Evolutionary conservation across 2,113 vertebrate genomes (phyloP).

Genomic region (Oreochromis tanganicae): DNA sequence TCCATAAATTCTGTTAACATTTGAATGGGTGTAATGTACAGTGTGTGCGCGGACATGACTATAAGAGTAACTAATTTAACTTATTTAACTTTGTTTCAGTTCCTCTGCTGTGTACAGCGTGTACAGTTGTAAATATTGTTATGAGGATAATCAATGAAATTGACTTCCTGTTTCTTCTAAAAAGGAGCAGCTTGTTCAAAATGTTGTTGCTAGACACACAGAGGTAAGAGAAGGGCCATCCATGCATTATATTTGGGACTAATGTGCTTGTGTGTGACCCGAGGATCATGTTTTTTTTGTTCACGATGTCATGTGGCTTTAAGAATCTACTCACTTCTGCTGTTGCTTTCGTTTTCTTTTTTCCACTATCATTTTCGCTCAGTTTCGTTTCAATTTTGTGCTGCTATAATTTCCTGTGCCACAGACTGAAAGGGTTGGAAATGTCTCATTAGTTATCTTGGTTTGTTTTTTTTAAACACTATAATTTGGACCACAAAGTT

Average conservation of each 20-base stretch:
- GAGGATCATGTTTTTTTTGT: background rate
- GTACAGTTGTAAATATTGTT: constrained; percentile 46
- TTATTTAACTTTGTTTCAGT: background rate
- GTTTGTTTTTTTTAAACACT: background rate
- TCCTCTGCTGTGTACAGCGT: constrained; percentile 1
- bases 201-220: background rate
- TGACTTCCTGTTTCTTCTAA: background rate
- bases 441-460: constrained; percentile 3
- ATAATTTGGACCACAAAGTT: background rate
- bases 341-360: background rate
- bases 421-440: background rate
- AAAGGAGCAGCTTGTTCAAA: background rate
- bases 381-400: background rate
- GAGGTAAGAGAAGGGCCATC: background rate
- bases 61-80: background rate
- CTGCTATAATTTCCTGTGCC: constrained; percentile 4
- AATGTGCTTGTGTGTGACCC: background rate
- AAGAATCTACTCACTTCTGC: background rate
- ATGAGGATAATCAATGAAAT: background rate
- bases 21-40: background rate
- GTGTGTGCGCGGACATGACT: background rate
- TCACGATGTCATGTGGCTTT: background rate
- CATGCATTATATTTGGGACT: background rate
- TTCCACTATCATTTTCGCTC: background rate
- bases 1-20: background rate